Evolutionary conservation across 2,888 invertebrate species (phyloP).

Genomic region (Brassicogethes aeneus): DNA sequence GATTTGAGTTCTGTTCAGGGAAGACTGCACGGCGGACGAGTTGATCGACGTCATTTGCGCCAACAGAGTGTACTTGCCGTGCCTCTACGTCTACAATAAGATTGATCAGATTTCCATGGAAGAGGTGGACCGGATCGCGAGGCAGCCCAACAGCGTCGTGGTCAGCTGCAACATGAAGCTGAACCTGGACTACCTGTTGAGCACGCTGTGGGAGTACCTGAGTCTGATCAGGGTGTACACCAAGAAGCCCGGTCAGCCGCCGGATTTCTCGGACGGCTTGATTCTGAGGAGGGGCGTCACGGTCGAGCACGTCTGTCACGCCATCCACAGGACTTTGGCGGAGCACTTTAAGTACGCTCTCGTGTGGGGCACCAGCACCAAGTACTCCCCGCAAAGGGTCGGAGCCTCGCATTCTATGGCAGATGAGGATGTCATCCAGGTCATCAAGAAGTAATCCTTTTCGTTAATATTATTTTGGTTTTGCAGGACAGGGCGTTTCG

Average conservation of each 20-base stretch:
- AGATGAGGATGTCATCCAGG: constrained; percentile 97
- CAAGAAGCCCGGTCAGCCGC: constrained; percentile 96
- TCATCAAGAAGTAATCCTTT: constrained; percentile 93
- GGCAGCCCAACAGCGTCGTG: constrained; percentile 80
- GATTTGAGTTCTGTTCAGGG: too few relatives aligned
- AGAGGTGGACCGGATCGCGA: constrained; percentile 91
- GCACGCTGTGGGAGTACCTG: constrained; percentile 88
- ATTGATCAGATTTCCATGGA: constrained; percentile 99
- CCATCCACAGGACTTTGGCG: constrained; percentile 89
- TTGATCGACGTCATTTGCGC: constrained; percentile 97
- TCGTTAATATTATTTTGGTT: too few relatives aligned
- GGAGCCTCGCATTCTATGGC: constrained; percentile 83
- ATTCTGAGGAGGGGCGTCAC: constrained; percentile 87
- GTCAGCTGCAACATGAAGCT: constrained; percentile 99
- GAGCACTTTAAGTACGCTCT: constrained; percentile 92
- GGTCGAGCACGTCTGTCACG: constrained; percentile 95
- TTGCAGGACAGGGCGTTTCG: too few relatives aligned
- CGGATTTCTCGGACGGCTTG: constrained; percentile 91
- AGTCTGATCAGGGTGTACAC: constrained; percentile 94
- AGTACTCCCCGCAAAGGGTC: constrained; percentile 97
- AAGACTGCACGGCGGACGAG: constrained; percentile 93
- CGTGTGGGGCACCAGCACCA: constrained; percentile 98
- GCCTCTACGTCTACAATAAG: constrained; percentile 98
- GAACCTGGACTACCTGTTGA: constrained; percentile 90
- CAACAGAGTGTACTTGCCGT: constrained; percentile 92